Evolutionary conservation across 2,888 invertebrate genomes (phyloP).

Genomic region (Spilarctia lutea): DNA sequence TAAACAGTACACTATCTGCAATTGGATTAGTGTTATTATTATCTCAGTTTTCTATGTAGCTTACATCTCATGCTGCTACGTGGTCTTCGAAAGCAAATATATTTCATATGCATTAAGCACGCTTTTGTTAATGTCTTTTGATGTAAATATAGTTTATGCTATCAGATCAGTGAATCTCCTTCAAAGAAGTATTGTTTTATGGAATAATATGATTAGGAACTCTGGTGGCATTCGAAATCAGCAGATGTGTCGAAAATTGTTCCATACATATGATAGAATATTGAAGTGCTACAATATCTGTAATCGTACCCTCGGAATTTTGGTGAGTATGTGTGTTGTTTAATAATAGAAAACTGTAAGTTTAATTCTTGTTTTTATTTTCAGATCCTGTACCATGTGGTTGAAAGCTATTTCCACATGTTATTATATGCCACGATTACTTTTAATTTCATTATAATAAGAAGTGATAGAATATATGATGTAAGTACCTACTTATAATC

Average conservation of each 20-base stretch:
- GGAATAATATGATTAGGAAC: conserved; percentile 2
- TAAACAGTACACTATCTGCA: not conserved
- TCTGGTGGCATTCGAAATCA: not conserved
- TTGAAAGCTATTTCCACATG: not conserved
- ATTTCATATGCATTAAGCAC: too few relatives aligned
- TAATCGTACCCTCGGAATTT: conserved; percentile 4
- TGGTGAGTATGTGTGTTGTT: conserved; percentile 8
- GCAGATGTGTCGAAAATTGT: not conserved
- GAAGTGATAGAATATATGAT: not conserved
- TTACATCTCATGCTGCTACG: not conserved
- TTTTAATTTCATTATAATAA: not conserved
- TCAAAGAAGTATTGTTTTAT: conserved; percentile 4
- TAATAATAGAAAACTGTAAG: not conserved
- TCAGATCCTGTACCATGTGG: not conserved
- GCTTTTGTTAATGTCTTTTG: too few relatives aligned
- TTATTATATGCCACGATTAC: not conserved
- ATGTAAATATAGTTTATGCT: too few relatives aligned
- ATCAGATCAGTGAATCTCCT: too few relatives aligned
- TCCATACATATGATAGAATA: conserved; percentile 3
- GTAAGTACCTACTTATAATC: not conserved
- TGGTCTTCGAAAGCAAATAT: not conserved
- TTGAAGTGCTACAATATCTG: conserved; percentile 7
- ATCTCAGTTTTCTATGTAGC: not conserved
- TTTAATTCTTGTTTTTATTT: not conserved
- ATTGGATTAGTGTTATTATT: not conserved